Conservation (phyloP, 2,888 invertebrate species). For the Clanis bilineata region DNA sequence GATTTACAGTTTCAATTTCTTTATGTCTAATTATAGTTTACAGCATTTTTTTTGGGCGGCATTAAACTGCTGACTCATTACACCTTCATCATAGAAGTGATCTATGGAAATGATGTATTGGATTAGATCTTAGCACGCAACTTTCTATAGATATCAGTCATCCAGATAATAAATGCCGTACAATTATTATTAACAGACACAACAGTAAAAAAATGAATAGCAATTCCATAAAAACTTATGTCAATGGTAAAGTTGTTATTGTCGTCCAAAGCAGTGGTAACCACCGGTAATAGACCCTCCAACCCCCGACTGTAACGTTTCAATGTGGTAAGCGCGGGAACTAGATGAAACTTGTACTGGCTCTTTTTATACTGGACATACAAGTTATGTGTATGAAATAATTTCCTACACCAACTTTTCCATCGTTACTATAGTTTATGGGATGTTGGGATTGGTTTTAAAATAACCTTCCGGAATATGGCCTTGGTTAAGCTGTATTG, state of each 20-base stretch:
- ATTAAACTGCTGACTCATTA: too few relatives aligned
- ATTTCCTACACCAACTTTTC: background rate
- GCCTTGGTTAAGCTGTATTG: background rate
- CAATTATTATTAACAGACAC: too few relatives aligned
- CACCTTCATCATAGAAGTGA: too few relatives aligned
- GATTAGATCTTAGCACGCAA: too few relatives aligned
- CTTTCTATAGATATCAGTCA: too few relatives aligned
- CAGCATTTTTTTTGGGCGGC: too few relatives aligned
- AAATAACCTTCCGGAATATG: background rate
- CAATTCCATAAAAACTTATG: slow-evolving; percentile 35
- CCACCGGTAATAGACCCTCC: slow-evolving; percentile 29
- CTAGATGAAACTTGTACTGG: background rate
- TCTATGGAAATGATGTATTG: too few relatives aligned
- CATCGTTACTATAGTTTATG: background rate
- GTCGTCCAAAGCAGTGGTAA: slow-evolving; percentile 40
- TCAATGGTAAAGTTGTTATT: slow-evolving; percentile 46
- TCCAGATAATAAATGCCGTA: too few relatives aligned
- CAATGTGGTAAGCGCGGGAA: slow-evolving; percentile 16
- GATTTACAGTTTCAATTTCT: too few relatives aligned
- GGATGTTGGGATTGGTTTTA: background rate
- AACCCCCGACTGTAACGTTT: slow-evolving; percentile 22
- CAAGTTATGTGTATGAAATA: background rate
- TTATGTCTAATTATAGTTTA: too few relatives aligned
- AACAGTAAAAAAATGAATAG: background rate
- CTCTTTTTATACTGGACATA: slow-evolving; percentile 14